phyloP scores from a whole-genome alignment of 2,888 invertebrate genomes.

The Drosophila kambysellisi region DNA sequence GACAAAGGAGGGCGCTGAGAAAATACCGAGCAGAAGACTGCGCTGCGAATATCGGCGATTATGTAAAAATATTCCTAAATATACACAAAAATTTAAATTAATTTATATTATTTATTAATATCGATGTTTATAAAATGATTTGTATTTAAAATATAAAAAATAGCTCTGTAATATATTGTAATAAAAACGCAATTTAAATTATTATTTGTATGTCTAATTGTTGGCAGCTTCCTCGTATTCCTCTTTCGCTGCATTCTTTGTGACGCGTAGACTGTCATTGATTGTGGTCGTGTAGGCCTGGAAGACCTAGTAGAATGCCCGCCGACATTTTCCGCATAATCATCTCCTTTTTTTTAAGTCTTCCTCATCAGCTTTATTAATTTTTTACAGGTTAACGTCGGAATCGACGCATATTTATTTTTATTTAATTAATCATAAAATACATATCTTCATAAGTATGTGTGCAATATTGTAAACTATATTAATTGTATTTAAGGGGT shows the following conservation, averaged over 20 bases:
- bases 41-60: constrained; percentile 10
- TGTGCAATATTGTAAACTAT: constrained; percentile 34
- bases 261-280: too few relatives aligned
- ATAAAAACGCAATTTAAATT: too few relatives aligned
- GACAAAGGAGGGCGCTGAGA: constrained; percentile 18
- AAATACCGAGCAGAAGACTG: constrained; percentile 8
- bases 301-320: too few relatives aligned
- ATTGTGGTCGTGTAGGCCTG: too few relatives aligned
- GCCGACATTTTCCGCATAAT: too few relatives aligned
- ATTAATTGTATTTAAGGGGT: constrained; percentile 27
- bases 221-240: too few relatives aligned
- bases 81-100: background rate
- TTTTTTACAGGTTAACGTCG: too few relatives aligned
- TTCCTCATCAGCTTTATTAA: too few relatives aligned
- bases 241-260: too few relatives aligned
- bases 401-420: constrained; percentile 23
- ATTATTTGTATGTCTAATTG: too few relatives aligned
- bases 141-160: background rate
- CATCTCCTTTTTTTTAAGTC: too few relatives aligned
- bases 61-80: constrained; percentile 1
- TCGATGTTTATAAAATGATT: background rate
- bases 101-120: background rate
- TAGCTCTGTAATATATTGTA: too few relatives aligned
- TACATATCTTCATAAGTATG: constrained; percentile 30
- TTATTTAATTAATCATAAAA: constrained; percentile 24